Evolutionary conservation across 2,113 vertebrate genomes (phyloP).

Genomic region (Phodopus roborovskii): DNA sequence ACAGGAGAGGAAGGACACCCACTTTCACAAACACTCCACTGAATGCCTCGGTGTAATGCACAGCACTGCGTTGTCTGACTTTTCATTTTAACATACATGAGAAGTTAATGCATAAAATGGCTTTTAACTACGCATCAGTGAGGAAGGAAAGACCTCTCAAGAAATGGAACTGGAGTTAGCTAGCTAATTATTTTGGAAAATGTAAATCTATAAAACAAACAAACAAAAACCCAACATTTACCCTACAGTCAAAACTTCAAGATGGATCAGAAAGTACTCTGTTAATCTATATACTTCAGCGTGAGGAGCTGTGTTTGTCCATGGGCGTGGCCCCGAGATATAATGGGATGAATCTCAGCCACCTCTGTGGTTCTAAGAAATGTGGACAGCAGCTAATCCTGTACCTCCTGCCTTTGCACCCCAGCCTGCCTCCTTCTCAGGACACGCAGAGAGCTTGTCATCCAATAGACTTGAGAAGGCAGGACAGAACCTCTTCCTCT

Average conservation of each 20-base stretch:
- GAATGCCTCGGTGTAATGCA: background rate
- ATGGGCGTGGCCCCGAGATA: background rate
- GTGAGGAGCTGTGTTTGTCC: background rate
- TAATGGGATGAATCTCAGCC: background rate
- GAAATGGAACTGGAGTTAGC: background rate
- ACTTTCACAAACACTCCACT: constrained; percentile 17
- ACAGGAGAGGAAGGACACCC: constrained; percentile 49
- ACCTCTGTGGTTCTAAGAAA: background rate
- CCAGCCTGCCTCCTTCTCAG: background rate
- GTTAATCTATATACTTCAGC: background rate
- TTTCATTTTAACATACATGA: constrained; percentile 33
- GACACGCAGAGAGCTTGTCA: background rate
- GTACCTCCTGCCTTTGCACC: background rate
- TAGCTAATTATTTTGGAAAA: constrained; percentile 40
- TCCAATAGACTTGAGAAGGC: background rate
- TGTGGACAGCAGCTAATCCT: background rate
- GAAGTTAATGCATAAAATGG: background rate
- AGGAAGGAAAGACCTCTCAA: background rate
- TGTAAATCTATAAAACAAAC: background rate
- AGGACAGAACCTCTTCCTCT: background rate
- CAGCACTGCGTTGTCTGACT: background rate
- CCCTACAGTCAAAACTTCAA: background rate
- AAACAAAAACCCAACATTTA: background rate
- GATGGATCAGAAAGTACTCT: background rate
- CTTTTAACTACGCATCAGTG: background rate